Conservation (phyloP, 1,140 invertebrate genomes). For the Neuroterus valhalla region DNA sequence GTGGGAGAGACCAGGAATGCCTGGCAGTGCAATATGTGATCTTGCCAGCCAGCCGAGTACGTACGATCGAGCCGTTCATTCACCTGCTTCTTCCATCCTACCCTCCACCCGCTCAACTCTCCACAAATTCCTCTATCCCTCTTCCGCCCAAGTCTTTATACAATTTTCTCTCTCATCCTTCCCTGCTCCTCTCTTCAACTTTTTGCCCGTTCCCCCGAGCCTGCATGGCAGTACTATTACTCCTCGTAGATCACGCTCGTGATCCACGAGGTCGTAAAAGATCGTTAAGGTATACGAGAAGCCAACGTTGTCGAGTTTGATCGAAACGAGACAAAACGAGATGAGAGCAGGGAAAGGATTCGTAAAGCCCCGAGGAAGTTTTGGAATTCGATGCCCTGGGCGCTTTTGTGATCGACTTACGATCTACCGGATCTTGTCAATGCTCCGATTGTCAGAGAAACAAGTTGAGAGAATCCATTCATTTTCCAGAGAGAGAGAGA, state of each 20-base stretch:
- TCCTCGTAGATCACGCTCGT: constrained; percentile 62
- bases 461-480: not conserved
- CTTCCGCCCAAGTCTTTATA: constrained; percentile 28
- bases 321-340: constrained; percentile 17
- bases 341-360: not conserved
- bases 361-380: constrained; percentile 4
- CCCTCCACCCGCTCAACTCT: constrained; percentile 36
- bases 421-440: not conserved
- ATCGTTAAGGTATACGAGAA: constrained; percentile 39
- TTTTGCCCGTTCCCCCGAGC: constrained; percentile 46
- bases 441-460: too few relatives aligned
- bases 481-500: not conserved
- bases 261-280: constrained; percentile 54
- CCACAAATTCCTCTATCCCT: not conserved
- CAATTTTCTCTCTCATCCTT: constrained; percentile 33
- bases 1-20: constrained; percentile 47
- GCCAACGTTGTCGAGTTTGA: constrained; percentile 31
- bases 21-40: constrained; percentile 61
- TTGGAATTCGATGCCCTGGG: constrained; percentile 5
- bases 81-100: constrained; percentile 64
- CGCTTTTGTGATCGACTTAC: not conserved
- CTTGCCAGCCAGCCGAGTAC: constrained; percentile 55
- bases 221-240: constrained; percentile 52
- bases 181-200: constrained; percentile 2
- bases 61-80: constrained; percentile 66